A percentile compares a stretch with the other conserved stretches of the same genome.
phyloP scores from a whole-genome alignment of 2,113 vertebrate species.

The Rhabdomys dilectus region DNA sequence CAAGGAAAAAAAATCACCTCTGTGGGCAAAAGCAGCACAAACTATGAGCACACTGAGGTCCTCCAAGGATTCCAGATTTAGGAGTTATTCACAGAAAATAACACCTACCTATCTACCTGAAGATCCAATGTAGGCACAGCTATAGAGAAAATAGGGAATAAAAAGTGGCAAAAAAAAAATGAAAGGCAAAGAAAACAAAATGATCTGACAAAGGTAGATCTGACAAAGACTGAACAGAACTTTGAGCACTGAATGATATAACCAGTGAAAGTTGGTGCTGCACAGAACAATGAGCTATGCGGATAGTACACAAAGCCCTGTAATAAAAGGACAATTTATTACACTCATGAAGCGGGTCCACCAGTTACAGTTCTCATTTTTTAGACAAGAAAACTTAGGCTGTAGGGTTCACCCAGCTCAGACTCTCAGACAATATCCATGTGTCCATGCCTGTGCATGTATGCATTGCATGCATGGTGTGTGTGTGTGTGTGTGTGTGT shows the following conservation, averaged over 20 bases:
- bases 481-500: neutral
- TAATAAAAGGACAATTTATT: neutral
- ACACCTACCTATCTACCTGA: neutral
- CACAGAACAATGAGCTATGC: neutral
- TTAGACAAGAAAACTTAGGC: slow-evolving; percentile 5
- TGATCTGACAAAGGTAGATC: neutral
- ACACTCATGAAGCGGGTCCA: neutral
- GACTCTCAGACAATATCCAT: neutral
- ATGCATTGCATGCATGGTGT: neutral
- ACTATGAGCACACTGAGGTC: neutral
- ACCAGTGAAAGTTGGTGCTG: neutral
- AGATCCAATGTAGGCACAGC: neutral
- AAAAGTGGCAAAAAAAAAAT: neutral
- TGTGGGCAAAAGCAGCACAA: neutral
- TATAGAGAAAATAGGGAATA: neutral
- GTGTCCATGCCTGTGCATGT: neutral
- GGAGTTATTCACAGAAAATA: neutral
- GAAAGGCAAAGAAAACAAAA: neutral
- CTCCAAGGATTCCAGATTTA: neutral
- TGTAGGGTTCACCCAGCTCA: neutral
- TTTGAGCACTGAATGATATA: neutral
- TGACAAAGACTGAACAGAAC: neutral
- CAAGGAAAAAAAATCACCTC: neutral
- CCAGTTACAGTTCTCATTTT: neutral
- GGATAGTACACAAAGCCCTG: neutral